Conservation (phyloP, 2,888 invertebrate genomes). For the Cantharis lateralis region DNA sequence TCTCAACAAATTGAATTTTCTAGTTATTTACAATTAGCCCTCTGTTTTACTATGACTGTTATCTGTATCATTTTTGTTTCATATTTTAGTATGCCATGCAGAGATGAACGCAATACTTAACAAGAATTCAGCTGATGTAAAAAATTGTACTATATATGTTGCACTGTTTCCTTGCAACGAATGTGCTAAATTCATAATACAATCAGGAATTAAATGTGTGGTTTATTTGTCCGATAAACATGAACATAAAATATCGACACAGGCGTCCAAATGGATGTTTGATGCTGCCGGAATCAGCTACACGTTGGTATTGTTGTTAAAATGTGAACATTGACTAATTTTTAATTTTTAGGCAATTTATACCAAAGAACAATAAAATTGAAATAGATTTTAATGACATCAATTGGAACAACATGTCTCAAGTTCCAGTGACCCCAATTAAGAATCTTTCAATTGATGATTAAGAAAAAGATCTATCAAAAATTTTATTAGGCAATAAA, state of each 20-base stretch:
- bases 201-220: constrained; percentile 82
- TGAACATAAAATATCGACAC: constrained; percentile 66
- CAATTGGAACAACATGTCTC: constrained; percentile 61
- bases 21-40: too few relatives aligned
- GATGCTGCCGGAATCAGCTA: constrained; percentile 75
- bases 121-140: constrained; percentile 78
- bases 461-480: not conserved
- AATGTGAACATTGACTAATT: not conserved
- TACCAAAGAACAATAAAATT: not conserved
- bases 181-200: constrained; percentile 96
- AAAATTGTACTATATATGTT: constrained; percentile 83
- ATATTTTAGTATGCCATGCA: constrained; percentile 88
- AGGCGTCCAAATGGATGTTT: constrained; percentile 83
- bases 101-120: constrained; percentile 97
- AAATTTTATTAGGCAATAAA: not conserved
- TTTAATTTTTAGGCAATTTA: not conserved
- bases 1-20: too few relatives aligned
- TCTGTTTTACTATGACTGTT: too few relatives aligned
- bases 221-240: constrained; percentile 85
- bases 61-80: not conserved
- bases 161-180: constrained; percentile 96
- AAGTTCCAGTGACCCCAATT: constrained; percentile 51
- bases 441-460: constrained; percentile 30
- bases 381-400: constrained; percentile 62
- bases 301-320: constrained; percentile 56